Percentiles rank a stretch among this genome's conserved stretches.
These are phyloP conservation scores for Hydropsyche tenuis DNA, from an alignment of 1,140 invertebrate genomes.

Conservation along the genomic window DNA sequence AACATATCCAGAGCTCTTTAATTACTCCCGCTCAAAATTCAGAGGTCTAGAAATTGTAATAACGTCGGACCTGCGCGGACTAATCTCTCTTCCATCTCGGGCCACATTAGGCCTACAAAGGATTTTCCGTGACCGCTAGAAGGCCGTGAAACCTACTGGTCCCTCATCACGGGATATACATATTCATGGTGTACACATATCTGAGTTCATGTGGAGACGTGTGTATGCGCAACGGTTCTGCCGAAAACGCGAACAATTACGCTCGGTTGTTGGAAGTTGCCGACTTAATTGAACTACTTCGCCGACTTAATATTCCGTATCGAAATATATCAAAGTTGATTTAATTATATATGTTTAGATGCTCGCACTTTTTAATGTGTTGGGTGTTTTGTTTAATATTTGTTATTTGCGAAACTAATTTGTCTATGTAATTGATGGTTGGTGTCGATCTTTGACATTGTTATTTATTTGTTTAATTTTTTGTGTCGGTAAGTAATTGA, in stretches of 20 bases:
- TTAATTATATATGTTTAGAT: too few species aligned
- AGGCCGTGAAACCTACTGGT: not conserved
- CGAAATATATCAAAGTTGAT: not conserved
- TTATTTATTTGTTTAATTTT: too few species aligned
- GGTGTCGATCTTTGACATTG: too few species aligned
- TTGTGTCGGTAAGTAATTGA: too few species aligned
- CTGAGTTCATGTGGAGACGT: too few species aligned
- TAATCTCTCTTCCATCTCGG: slow-evolving; percentile 34
- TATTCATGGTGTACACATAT: not conserved
- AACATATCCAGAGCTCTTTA: slow-evolving; percentile 18
- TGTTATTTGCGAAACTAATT: too few species aligned
- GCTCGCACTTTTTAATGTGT: too few species aligned
- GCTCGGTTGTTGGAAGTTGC: slow-evolving; percentile 22
- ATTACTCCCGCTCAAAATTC: slow-evolving; percentile 28
- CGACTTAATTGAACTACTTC: slow-evolving; percentile 30
- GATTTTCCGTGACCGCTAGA: slow-evolving; percentile 31
- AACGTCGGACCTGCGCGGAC: not conserved
- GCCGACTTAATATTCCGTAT: slow-evolving; percentile 16
- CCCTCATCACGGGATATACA: slow-evolving; percentile 15
- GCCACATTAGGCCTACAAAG: slow-evolving; percentile 32
- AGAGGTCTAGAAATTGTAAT: slow-evolving; percentile 28
- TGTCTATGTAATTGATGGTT: too few species aligned
- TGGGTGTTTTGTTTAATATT: too few species aligned
- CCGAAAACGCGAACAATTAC: slow-evolving; percentile 28
- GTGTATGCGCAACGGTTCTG: not conserved